A percentile compares a stretch with the other conserved stretches of the same genome.
Conservation (phyloP, 1,140 invertebrate species). For the Microplitis mediator region DNA sequence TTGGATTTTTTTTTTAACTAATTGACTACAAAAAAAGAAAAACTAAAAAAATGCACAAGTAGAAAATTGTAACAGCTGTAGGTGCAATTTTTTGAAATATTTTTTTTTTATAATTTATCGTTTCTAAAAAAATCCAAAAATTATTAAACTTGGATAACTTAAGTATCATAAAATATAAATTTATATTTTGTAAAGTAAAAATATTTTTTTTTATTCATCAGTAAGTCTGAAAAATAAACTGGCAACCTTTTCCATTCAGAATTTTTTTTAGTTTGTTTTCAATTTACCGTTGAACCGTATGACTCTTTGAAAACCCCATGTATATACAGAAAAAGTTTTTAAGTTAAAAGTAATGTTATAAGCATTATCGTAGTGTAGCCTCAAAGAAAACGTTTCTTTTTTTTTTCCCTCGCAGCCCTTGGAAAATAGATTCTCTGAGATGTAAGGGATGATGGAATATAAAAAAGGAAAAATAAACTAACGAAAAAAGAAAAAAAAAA, state of each 20-base stretch:
- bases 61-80: too few species aligned
- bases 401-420: not conserved
- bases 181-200: too few species aligned
- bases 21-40: too few species aligned
- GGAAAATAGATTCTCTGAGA: not conserved
- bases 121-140: too few species aligned
- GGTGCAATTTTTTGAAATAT: too few species aligned
- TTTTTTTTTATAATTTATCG: too few species aligned
- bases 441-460: not conserved
- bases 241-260: not conserved
- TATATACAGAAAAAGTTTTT: not conserved
- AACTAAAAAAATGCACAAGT: too few species aligned
- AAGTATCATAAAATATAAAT: too few species aligned
- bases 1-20: too few species aligned
- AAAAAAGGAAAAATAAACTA: not conserved
- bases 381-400: conserved; percentile 13
- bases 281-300: conserved; percentile 20
- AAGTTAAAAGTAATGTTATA: conserved; percentile 6
- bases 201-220: not conserved
- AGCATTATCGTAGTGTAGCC: conserved; percentile 19
- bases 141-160: too few species aligned
- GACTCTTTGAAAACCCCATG: conserved; percentile 23
- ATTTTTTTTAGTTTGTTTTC: not conserved
- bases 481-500: too few species aligned
- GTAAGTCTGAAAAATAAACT: not conserved